Percentiles rank a stretch among this genome's conserved stretches.
Evolutionary conservation across 2,888 invertebrate genomes (phyloP).

Genomic region (Polymixis lichenea): DNA sequence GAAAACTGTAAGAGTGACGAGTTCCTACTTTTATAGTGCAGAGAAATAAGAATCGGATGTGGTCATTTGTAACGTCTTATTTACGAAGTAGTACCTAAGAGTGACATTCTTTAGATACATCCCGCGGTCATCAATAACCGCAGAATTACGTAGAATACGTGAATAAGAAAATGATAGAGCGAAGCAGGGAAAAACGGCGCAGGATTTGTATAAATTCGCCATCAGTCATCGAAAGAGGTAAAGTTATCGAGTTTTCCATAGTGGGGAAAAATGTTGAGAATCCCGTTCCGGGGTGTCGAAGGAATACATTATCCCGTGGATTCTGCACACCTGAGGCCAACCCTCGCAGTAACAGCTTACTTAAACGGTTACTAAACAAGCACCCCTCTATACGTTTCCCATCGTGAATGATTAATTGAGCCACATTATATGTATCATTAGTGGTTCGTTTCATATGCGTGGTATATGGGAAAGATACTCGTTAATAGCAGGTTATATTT

Average conservation of each 20-base stretch:
- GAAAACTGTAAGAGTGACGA: slow-evolving; percentile 31
- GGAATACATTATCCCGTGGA: slow-evolving; percentile 76
- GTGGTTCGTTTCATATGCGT: slow-evolving; percentile 32
- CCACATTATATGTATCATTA: slow-evolving; percentile 54
- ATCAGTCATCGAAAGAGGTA: slow-evolving; percentile 57
- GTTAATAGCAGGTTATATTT: slow-evolving; percentile 54
- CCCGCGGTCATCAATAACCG: slow-evolving; percentile 29
- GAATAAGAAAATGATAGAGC: slow-evolving; percentile 45
- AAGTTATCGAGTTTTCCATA: slow-evolving; percentile 56
- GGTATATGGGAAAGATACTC: slow-evolving; percentile 31
- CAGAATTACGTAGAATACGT: slow-evolving; percentile 34
- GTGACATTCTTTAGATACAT: not conserved
- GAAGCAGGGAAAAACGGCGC: slow-evolving; percentile 27
- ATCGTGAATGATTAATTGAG: slow-evolving; percentile 61
- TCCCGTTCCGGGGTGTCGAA: slow-evolving; percentile 47
- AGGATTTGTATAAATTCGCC: slow-evolving; percentile 63
- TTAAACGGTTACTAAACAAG: slow-evolving; percentile 46
- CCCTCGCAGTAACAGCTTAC: slow-evolving; percentile 61
- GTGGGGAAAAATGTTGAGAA: slow-evolving; percentile 46
- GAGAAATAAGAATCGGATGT: slow-evolving; percentile 10
- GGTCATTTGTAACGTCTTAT: slow-evolving; percentile 23
- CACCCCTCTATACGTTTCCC: slow-evolving; percentile 39
- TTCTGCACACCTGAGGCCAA: slow-evolving; percentile 59
- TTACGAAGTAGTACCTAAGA: not conserved
- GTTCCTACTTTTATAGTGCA: slow-evolving; percentile 17